Evolutionary conservation across 2,888 invertebrate species (phyloP), one percentile per base, ranked within the genome.

Genomic region (Disparrhopalites patrizii): DNA sequence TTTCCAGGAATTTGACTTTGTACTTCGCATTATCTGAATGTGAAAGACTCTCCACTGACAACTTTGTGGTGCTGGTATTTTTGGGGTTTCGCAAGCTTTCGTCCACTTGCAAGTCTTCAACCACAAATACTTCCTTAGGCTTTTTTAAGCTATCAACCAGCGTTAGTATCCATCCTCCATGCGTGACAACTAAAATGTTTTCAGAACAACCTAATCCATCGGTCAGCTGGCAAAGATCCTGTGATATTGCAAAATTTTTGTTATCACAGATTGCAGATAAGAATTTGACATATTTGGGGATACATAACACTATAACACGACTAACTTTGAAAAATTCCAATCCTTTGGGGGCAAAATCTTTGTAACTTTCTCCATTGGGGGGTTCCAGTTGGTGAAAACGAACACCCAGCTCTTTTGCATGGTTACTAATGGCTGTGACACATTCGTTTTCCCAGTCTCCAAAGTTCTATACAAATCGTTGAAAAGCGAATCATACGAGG

Each of bases 91-190:
- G 43, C n/a, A 50, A 56, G 15, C 43, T 54, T n/a, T 55, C 43
- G 13, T 63, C 31, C 43, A 68, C 66, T 8, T 66, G 47, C 20
- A 68, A 67, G 36, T 70, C 68, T 18, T 57, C 62, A 25, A 71
- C 25, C 25, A 67, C 43, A 47, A 68, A 72, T 7, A 13, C 15
- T 0, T 64, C 40, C 20, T 18, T 7, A 27, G 61, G 68, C 13
- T 54, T 60, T 10, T 54, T 27, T 15, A 74, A 52, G 20, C 60
- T 67, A 60, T 74, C 74, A 4, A 74, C 15, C 4, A 74, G 63
- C n/a, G 68, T 70, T 43, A 69, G 64, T 10, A 74, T 62, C 73
- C 73, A 74, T 5, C 62, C 67, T 3, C 73, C 73, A 51, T 74
- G 74, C 1, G 71, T 67, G 2, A 74, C 73, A 18, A 72, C 70